Evolutionary conservation across 2,888 invertebrate genomes (phyloP).

Genomic region (Caenorhabditis sinica): DNA sequence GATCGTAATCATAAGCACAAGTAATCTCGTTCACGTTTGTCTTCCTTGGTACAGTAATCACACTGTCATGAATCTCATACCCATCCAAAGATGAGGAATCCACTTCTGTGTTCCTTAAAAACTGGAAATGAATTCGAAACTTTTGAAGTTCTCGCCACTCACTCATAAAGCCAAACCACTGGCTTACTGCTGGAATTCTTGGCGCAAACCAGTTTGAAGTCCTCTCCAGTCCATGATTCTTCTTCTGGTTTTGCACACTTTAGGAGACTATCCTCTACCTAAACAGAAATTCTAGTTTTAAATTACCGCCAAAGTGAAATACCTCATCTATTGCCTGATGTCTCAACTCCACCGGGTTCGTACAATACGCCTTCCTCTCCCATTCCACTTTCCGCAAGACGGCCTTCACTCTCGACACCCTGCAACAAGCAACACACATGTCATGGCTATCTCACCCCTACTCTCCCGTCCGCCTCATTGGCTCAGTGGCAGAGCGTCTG

Average conservation of each 20-base stretch:
- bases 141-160: not conserved
- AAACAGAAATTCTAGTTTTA: not conserved
- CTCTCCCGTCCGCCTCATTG: constrained; percentile 67
- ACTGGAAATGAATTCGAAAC: not conserved
- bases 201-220: constrained; percentile 44
- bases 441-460: not conserved
- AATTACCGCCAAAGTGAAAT: not conserved
- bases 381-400: constrained; percentile 39
- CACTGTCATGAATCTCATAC: constrained; percentile 40
- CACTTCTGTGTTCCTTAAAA: constrained; percentile 45
- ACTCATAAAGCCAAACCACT: constrained; percentile 63
- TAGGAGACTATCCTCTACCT: constrained; percentile 24
- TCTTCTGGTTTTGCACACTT: constrained; percentile 53
- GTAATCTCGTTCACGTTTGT: constrained; percentile 37
- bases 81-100: constrained; percentile 55
- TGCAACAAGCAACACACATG: constrained; percentile 11
- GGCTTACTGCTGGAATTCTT: constrained; percentile 31
- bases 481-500: constrained; percentile 82
- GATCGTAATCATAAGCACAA: constrained; percentile 54
- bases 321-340: constrained; percentile 58
- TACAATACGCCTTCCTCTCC: constrained; percentile 60
- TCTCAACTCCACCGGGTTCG: constrained; percentile 64
- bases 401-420: constrained; percentile 26
- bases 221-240: constrained; percentile 49
- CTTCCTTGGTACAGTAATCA: constrained; percentile 41